A percentile compares a stretch with the other conserved stretches of the same genome.
Evolutionary conservation across 1,140 invertebrate species (phyloP).

Genomic region (Diorhabda elongata): DNA sequence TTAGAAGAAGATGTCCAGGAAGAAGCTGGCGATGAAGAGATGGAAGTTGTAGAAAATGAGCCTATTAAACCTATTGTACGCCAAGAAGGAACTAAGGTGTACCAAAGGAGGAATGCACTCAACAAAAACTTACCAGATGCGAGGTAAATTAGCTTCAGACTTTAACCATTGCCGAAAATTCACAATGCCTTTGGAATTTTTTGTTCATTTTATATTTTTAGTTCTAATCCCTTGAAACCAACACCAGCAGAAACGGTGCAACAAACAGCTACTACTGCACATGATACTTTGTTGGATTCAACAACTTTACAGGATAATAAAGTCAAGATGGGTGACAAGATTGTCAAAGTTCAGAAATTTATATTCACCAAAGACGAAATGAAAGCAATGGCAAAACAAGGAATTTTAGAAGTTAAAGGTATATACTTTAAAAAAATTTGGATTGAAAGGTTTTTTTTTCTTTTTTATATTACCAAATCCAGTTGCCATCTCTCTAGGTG

Average conservation of each 20-base stretch:
- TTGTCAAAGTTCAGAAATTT: conserved; percentile 58
- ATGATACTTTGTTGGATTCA: neutral
- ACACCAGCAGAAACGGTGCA: neutral
- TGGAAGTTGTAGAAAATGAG: conserved; percentile 20
- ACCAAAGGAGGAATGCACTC: conserved; percentile 31
- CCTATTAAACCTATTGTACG: conserved; percentile 43
- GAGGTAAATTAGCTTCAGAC: neutral
- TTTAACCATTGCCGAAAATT: neutral
- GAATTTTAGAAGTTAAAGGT: conserved; percentile 25
- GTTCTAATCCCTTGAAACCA: neutral
- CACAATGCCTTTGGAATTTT: neutral
- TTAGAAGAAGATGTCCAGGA: conserved; percentile 26
- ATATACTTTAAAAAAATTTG: neutral
- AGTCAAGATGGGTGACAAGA: conserved; percentile 56
- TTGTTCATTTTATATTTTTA: neutral
- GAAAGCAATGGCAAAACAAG: conserved; percentile 56
- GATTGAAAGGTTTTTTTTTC: neutral
- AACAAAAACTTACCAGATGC: conserved; percentile 24
- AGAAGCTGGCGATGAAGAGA: conserved; percentile 23
- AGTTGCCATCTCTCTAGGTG: too few species aligned
- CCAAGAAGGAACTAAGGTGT: conserved; percentile 44
- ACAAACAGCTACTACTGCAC: conserved; percentile 8
- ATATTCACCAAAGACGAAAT: conserved; percentile 59
- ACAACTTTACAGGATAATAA: conserved; percentile 29
- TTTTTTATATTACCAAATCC: neutral